A percentile compares a stretch with the other conserved stretches of the same genome.
Evolutionary conservation across 2,797 vertebrate species (phyloP).

Genomic region (Todus mexicanus): DNA sequence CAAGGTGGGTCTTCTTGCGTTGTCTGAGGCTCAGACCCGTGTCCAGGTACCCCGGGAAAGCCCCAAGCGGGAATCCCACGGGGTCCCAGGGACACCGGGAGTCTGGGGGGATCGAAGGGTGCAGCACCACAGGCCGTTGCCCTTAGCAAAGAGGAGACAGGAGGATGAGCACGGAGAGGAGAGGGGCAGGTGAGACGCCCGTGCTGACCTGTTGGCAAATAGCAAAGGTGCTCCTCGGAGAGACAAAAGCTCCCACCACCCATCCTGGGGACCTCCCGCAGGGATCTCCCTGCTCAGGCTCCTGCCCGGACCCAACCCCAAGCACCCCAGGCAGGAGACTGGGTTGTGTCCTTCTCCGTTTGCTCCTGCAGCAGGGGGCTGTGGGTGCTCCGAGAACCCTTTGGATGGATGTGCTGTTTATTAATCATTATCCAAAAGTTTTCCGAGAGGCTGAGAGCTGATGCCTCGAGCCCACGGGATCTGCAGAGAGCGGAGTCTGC

Average conservation of each 20-base stretch:
- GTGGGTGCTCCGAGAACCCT: neutral
- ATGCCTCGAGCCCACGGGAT: accelerated
- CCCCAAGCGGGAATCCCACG: accelerated
- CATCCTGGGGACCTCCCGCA: neutral
- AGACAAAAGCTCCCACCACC: neutral
- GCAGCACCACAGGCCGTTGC: neutral
- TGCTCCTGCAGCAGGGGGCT: neutral
- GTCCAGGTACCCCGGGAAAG: neutral
- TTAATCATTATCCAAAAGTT: neutral
- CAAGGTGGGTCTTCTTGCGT: neutral
- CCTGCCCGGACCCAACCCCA: neutral
- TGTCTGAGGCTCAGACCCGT: neutral
- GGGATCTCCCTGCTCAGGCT: neutral
- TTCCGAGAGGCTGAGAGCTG: neutral
- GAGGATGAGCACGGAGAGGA: neutral
- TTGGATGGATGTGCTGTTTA: neutral
- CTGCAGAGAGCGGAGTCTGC: neutral
- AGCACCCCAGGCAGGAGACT: neutral
- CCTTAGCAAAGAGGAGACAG: neutral
- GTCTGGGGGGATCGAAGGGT: neutral
- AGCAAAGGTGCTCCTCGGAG: neutral
- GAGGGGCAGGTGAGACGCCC: neutral
- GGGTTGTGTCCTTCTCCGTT: neutral
- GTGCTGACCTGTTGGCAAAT: neutral
- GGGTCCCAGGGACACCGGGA: accelerated